phyloP scores from a whole-genome alignment of 2,888 invertebrate genomes.

The Biston stratarius region DNA sequence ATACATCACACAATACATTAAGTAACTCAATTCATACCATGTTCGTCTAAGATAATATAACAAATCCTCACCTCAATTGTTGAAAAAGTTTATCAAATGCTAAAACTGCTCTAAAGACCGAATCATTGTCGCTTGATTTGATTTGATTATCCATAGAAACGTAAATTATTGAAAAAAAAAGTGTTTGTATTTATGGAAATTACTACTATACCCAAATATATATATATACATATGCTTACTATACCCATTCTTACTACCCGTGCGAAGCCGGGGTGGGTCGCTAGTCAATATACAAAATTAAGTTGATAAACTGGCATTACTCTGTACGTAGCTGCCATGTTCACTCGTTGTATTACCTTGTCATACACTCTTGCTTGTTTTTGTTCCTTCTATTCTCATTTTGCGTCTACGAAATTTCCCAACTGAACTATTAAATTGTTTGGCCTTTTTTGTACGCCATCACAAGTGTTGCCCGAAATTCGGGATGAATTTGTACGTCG shows the following conservation, averaged over 20 bases:
- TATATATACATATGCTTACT: too few relatives aligned
- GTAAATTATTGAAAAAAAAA: too few relatives aligned
- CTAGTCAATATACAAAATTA: not conserved
- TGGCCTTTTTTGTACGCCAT: conserved; percentile 38
- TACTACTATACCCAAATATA: too few relatives aligned
- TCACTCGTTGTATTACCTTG: conserved; percentile 51
- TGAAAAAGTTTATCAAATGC: not conserved
- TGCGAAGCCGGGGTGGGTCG: too few relatives aligned
- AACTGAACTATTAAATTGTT: conserved; percentile 55
- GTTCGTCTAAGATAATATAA: not conserved
- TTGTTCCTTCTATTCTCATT: conserved; percentile 52
- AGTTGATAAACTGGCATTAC: not conserved
- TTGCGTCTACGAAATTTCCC: conserved; percentile 52
- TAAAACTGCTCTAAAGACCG: too few relatives aligned
- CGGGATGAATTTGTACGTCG: conserved; percentile 41
- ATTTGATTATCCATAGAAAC: too few relatives aligned
- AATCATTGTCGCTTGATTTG: not conserved
- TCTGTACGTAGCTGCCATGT: conserved; percentile 42
- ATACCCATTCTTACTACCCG: too few relatives aligned
- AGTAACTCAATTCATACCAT: conserved; percentile 17
- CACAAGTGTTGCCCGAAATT: conserved; percentile 44
- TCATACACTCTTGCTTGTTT: conserved; percentile 45
- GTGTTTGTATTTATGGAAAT: too few relatives aligned
- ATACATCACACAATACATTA: conserved; percentile 11
- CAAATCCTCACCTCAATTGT: conserved; percentile 2